Evolutionary conservation across 2,888 invertebrate species (phyloP).

Genomic region (Lobophora halterata): DNA sequence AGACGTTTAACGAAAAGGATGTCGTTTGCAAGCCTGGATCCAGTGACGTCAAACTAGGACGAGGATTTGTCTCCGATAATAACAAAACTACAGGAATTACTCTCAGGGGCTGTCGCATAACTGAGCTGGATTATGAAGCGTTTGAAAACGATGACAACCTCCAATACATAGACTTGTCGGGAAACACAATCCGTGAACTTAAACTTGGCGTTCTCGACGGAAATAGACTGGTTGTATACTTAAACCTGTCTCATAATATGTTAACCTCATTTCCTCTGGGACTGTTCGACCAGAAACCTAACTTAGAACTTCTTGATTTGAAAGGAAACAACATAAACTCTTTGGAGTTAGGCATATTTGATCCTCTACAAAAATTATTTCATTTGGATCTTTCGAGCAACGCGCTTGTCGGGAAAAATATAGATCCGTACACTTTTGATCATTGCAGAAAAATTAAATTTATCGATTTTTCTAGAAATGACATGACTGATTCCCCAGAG

Average conservation of each 20-base stretch:
- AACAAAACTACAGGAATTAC: slow-evolving; percentile 37
- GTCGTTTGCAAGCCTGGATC: slow-evolving; percentile 36
- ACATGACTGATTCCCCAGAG: slow-evolving; percentile 46
- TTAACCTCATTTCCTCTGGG: slow-evolving; percentile 47
- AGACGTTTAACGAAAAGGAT: slow-evolving; percentile 27
- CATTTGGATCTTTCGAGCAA: slow-evolving; percentile 54
- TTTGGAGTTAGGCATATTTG: slow-evolving; percentile 48
- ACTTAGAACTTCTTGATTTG: slow-evolving; percentile 49
- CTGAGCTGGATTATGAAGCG: slow-evolving; percentile 41
- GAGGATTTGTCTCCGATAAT: slow-evolving; percentile 44
- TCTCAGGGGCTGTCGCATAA: slow-evolving; percentile 38
- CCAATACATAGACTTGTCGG: slow-evolving; percentile 49
- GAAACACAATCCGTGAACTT: slow-evolving; percentile 46
- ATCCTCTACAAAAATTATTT: slow-evolving; percentile 41
- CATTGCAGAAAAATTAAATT: slow-evolving; percentile 36
- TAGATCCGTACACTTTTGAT: slow-evolving; percentile 46
- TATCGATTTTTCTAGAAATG: slow-evolving; percentile 54
- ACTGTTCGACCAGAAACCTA: slow-evolving; percentile 48
- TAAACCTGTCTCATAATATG: slow-evolving; percentile 52
- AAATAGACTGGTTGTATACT: slow-evolving; percentile 35
- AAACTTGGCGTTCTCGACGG: slow-evolving; percentile 50
- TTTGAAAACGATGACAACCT: slow-evolving; percentile 46
- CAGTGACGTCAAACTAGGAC: slow-evolving; percentile 32
- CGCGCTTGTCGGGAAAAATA: slow-evolving; percentile 39
- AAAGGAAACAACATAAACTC: slow-evolving; percentile 44